A percentile compares a stretch with the other conserved stretches of the same genome.
Evolutionary conservation across 2,888 invertebrate genomes (phyloP).

Genomic region (Argynnis bischoffii): DNA sequence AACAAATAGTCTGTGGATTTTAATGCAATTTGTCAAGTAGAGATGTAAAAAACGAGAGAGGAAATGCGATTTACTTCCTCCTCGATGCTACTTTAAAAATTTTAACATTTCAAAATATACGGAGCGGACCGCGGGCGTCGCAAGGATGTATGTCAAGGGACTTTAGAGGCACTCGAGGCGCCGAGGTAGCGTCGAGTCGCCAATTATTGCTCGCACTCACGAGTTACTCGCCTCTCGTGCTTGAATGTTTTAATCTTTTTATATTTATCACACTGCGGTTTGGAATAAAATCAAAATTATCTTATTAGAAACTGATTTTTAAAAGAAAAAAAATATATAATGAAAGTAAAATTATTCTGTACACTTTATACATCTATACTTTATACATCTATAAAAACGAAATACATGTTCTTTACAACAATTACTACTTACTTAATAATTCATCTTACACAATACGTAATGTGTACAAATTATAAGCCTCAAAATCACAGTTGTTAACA

Average conservation of each 20-base stretch:
- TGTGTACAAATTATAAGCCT: too few relatives aligned
- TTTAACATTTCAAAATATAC: slow-evolving; percentile 28
- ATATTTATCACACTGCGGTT: slow-evolving; percentile 21
- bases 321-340: background rate
- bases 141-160: slow-evolving; percentile 51
- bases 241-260: slow-evolving; percentile 30
- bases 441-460: too few relatives aligned
- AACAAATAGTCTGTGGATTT: background rate
- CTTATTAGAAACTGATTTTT: background rate
- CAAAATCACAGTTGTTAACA: too few relatives aligned
- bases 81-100: slow-evolving; percentile 8
- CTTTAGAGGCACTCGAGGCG: slow-evolving; percentile 43
- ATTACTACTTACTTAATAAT: too few relatives aligned
- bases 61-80: slow-evolving; percentile 9
- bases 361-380: too few relatives aligned
- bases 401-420: too few relatives aligned
- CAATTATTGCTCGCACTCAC: slow-evolving; percentile 45
- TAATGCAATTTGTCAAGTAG: slow-evolving; percentile 7
- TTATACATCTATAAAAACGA: too few relatives aligned
- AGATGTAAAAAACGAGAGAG: slow-evolving; percentile 2
- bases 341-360: too few relatives aligned
- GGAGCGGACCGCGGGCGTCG: slow-evolving; percentile 28
- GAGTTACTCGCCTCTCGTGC: slow-evolving; percentile 22
- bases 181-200: slow-evolving; percentile 38
- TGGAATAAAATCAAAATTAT: slow-evolving; percentile 7